Evolutionary conservation across 2,113 vertebrate genomes (phyloP).

Genomic region (Egretta garzetta): DNA sequence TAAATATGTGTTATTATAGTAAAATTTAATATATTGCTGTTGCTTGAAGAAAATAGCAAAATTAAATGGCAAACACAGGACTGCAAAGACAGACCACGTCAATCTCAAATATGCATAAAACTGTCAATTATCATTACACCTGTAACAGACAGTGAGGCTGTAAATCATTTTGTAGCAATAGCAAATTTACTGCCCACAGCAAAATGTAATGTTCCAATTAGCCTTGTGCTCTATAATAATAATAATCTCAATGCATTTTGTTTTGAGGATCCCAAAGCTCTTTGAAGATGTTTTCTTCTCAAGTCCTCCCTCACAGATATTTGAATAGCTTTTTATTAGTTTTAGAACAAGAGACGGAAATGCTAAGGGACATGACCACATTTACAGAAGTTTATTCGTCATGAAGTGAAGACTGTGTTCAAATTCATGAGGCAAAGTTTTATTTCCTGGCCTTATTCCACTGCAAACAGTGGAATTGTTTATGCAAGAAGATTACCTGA

Average conservation of each 20-base stretch:
- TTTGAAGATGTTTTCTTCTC: background rate
- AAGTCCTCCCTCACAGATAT: background rate
- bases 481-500: background rate
- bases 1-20: background rate
- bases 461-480: background rate
- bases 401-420: background rate
- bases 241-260: background rate
- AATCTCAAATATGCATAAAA: background rate
- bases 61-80: background rate
- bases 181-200: background rate
- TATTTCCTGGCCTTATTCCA: background rate
- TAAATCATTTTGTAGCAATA: background rate
- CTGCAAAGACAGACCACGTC: background rate
- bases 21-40: background rate
- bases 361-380: background rate
- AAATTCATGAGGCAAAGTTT: background rate
- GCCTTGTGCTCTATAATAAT: background rate
- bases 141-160: background rate
- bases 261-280: background rate
- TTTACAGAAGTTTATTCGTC: background rate
- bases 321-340: background rate
- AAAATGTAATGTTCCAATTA: background rate
- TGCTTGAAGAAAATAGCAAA: background rate
- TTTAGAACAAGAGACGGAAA: background rate
- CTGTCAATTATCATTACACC: background rate